Conservation (phyloP, 2,797 vertebrate genomes). For the Cryptoblepharus egeriae region DNA sequence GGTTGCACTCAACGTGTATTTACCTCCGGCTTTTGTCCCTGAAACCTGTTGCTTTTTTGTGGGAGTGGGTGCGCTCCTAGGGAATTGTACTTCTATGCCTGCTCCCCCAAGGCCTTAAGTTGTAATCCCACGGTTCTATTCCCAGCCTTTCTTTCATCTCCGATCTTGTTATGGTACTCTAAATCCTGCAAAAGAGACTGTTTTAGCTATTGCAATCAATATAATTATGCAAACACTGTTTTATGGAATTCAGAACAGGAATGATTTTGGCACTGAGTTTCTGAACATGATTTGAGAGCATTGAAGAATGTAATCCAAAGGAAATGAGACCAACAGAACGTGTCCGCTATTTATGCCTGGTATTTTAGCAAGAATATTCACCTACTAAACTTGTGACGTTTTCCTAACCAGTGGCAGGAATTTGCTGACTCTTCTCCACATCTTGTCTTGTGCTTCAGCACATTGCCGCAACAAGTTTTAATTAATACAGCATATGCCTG, state of each 20-base stretch:
- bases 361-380: background rate
- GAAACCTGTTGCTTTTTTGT: too few relatives aligned
- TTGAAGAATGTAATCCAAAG: background rate
- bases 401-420: background rate
- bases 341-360: background rate
- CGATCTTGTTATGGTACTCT: background rate
- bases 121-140: background rate
- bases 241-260: background rate
- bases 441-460: background rate
- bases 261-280: background rate
- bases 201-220: background rate
- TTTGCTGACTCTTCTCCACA: background rate
- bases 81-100: background rate
- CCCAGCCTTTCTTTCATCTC: background rate
- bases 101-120: background rate
- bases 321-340: background rate
- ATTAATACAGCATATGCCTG: background rate
- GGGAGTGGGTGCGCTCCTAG: too few relatives aligned
- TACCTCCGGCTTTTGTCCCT: too few relatives aligned
- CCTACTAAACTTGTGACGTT: background rate
- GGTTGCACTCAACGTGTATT: too few relatives aligned
- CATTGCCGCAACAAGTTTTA: background rate
- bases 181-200: background rate
- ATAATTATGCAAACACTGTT: conserved; percentile 6
- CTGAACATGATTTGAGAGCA: background rate